Base-by-base conservation (phyloP, 2,888 invertebrate species). In the Steromphala cineraria region DNA sequence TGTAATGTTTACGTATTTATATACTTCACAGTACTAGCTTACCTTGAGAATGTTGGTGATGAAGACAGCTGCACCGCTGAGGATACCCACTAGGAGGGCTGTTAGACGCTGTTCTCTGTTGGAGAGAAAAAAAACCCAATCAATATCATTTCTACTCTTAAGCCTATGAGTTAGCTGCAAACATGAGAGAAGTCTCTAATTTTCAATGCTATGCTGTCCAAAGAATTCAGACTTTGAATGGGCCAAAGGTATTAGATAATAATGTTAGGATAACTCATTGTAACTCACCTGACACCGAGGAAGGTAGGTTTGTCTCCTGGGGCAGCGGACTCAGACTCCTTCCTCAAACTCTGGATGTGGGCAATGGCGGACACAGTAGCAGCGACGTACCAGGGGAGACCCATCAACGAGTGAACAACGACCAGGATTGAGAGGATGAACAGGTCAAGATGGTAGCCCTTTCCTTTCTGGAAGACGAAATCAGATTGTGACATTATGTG, bases 261-360 rank as follows among this genome's bases (percentile, higher is more conserved):
- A n/a, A n/a, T n/a, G 36, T 36, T 3, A 36, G 36, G 8, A 10
- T 5, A 46, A 46, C 10, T 46, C 1, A 10, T 1, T 10, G 46
- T 13, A 10, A 46, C 46, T 46, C 98, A 99, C 91, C 93, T 91
- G 36, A 98, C 98, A 80, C 99, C 99, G 85, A 99, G 94, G 94
- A 99, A 99, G 92, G 96, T 97, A 0, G 99, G 98, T 90, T 98
- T 98, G 93, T 99, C 99, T 83, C 99, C 99, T 0, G 99, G 99
- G 1, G 99, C 99, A 17, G 98, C 97, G 92, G 97, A 97, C 94
- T 99, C 98, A 0, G 98, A 98, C 94, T 99, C 98, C 87, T 97
- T 95, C 94, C 98, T 98, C 88, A 99, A 94, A 0, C 98, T 98
- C 94, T 98, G 98, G 3, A 99, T 98, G 92, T 99, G 99, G 92